Conservation (phyloP, 2,797 vertebrate species). For the Taeniopygia guttata region DNA sequence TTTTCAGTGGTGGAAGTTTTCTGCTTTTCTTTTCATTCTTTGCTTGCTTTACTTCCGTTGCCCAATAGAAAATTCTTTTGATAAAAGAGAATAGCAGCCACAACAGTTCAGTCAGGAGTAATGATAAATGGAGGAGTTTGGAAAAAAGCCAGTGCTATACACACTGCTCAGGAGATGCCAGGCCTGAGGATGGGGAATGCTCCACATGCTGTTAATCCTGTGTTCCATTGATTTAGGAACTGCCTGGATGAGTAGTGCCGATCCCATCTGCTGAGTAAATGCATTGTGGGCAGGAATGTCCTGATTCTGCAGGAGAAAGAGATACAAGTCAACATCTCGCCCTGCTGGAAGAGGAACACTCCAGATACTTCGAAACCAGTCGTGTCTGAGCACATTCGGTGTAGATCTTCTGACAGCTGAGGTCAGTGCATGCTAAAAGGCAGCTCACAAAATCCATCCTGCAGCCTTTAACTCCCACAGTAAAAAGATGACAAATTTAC, state of each 20-base stretch:
- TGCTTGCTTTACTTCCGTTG: neutral
- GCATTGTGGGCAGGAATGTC: neutral
- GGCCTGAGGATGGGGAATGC: neutral
- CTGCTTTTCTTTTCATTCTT: neutral
- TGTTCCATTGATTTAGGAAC: neutral
- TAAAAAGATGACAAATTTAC: neutral
- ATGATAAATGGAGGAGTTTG: neutral
- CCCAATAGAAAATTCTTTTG: neutral
- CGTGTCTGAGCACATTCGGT: fast-evolving
- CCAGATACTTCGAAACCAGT: neutral
- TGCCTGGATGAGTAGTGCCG: neutral
- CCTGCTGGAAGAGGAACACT: neutral
- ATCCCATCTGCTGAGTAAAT: neutral
- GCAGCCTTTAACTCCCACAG: neutral
- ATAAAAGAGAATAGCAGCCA: neutral
- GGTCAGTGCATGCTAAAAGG: neutral
- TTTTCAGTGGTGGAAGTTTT: neutral
- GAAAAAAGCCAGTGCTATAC: neutral
- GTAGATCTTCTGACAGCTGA: neutral
- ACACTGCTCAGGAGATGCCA: neutral
- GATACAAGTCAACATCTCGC: neutral
- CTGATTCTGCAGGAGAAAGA: neutral
- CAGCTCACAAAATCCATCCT: neutral
- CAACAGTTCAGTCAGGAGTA: neutral
- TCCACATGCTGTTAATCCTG: neutral